phyloP scores from a whole-genome alignment of 2,797 vertebrate genomes.

The Scomberomorus guttatus region DNA sequence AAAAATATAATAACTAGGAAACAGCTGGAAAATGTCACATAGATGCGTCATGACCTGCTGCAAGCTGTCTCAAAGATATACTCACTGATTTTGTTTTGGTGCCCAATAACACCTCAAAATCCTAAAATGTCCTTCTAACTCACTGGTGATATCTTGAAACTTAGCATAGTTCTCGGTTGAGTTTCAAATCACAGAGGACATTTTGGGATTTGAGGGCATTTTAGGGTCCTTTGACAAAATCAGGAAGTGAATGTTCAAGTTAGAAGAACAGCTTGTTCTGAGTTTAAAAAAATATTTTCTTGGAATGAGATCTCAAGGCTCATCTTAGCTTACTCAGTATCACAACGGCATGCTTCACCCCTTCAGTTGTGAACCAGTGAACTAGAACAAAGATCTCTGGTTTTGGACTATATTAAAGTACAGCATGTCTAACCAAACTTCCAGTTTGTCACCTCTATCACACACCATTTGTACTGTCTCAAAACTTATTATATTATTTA shows the following conservation, averaged over 20 bases:
- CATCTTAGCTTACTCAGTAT: neutral
- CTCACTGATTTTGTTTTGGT: neutral
- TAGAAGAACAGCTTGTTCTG: constrained; percentile 44
- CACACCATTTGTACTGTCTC: neutral
- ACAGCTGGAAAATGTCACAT: neutral
- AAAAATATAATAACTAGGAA: neutral
- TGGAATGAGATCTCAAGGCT: constrained; percentile 22
- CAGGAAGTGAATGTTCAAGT: constrained; percentile 70
- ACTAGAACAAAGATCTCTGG: constrained; percentile 33
- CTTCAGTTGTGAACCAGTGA: constrained; percentile 44
- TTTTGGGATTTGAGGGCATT: constrained; percentile 14
- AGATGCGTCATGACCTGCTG: neutral
- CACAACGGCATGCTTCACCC: constrained; percentile 13
- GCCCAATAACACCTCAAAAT: neutral
- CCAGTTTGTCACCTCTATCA: too few relatives aligned
- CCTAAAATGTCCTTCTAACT: neutral
- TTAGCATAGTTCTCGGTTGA: neutral
- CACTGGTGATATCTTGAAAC: neutral
- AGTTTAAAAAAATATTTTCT: neutral
- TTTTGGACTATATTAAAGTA: constrained; percentile 4
- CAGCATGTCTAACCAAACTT: neutral
- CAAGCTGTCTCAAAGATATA: neutral
- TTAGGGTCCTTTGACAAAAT: constrained; percentile 44
- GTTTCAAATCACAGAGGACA: constrained; percentile 15
- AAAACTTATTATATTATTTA: neutral